phyloP scores from a whole-genome alignment of 1,140 invertebrate species.

The Acromyrmex echinatior region DNA sequence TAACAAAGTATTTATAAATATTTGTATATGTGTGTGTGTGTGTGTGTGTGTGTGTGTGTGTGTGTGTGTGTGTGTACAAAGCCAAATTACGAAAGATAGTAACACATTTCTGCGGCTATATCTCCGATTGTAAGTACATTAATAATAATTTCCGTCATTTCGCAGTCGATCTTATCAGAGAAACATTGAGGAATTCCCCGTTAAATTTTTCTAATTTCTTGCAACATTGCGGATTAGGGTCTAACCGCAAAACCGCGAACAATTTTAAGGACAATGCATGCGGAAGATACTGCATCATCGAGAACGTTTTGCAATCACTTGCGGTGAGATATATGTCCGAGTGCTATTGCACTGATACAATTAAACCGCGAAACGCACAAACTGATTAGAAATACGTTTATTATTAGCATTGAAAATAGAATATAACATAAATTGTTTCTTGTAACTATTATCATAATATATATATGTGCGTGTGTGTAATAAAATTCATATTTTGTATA shows the following conservation, averaged over 20 bases:
- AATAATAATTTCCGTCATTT: slow-evolving; percentile 41
- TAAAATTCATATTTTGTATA: too few species aligned
- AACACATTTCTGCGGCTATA: slow-evolving; percentile 10
- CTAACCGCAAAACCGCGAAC: not conserved
- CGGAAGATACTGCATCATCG: not conserved
- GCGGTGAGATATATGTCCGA: slow-evolving; percentile 16
- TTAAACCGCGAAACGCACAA: slow-evolving; percentile 19
- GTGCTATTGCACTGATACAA: not conserved
- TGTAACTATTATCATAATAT: not conserved
- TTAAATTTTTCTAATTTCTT: slow-evolving; percentile 7
- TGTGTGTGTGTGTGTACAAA: not conserved
- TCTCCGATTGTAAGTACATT: not conserved
- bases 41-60: not conserved
- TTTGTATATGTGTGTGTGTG: too few species aligned
- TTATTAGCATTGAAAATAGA: not conserved
- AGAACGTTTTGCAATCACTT: not conserved
- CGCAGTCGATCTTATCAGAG: slow-evolving; percentile 12
- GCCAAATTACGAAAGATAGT: not conserved
- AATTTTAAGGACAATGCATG: not conserved
- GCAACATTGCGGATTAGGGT: slow-evolving; percentile 2
- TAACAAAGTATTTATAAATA: too few species aligned
- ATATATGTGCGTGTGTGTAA: too few species aligned
- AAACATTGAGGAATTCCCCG: slow-evolving; percentile 44
- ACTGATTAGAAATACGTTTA: not conserved
- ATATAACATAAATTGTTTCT: not conserved